phyloP scores from a whole-genome alignment of 37 sponge, comb jelly and placozoan species.

The Hexactinellida sp. region DNA sequence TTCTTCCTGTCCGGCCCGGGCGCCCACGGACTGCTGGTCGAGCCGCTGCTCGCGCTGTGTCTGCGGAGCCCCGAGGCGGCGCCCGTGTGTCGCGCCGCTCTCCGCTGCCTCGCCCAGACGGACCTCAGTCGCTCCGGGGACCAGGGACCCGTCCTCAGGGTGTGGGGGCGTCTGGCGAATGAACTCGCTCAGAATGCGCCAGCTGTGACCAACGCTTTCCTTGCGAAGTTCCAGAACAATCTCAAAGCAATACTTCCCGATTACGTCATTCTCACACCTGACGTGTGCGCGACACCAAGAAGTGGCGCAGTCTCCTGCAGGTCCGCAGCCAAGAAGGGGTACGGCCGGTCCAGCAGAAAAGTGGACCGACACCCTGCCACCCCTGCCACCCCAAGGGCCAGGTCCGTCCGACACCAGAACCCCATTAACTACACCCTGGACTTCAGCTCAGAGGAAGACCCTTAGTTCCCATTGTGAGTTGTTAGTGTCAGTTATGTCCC shows the following conservation, averaged over 20 bases:
- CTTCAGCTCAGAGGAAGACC: background rate
- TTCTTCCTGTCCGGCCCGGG: background rate
- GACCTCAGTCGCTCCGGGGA: background rate
- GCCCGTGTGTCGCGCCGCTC: background rate
- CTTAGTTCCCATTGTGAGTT: no score
- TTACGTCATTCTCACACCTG: background rate
- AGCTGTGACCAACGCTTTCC: background rate
- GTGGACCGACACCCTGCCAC: background rate
- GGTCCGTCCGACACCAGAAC: background rate
- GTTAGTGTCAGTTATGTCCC: no score
- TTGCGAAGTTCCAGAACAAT: background rate
- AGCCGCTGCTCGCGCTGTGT: background rate
- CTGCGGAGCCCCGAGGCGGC: background rate
- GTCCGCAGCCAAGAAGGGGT: background rate
- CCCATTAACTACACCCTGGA: background rate
- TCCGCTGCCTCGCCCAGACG: background rate
- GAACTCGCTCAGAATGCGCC: background rate
- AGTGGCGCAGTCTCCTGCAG: background rate
- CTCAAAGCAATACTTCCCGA: background rate
- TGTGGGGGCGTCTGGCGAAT: background rate
- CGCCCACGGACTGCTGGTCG: background rate
- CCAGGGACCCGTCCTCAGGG: background rate
- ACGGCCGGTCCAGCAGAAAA: background rate
- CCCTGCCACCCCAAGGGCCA: background rate
- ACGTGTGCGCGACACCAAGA: background rate